Evolutionary conservation across 2,113 vertebrate genomes (phyloP), one percentile per base, ranked within the genome.

Genomic region (Dunckerocampus dactyliophorus): DNA sequence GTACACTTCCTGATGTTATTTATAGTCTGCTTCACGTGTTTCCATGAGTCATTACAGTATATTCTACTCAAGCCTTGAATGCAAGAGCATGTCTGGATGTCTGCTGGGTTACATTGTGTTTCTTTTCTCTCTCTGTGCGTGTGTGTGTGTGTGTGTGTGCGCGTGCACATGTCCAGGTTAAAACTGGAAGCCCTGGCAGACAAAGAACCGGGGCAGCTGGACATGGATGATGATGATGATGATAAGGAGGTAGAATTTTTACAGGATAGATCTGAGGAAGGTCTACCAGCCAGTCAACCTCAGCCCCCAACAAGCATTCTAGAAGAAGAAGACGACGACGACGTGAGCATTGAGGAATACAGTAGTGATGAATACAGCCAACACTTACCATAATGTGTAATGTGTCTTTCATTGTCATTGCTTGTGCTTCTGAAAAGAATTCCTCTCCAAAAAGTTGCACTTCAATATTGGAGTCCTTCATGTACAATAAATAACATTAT

Each of bases 1-100:
- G 96, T 99, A 92, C 15, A 34, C 1, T 43, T 48, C 17, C 16
- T 13, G 8, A 7, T 67, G 4, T 55, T 54, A 9, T 47, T 47
- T 47, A 11, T 24, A 10, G 16, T 16, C n/a, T 15, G 16, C 2
- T 46, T 47, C 9, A 47, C 12, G 14, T 46, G 9, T 58, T 16
- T 4, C 37, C 1, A 43, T 43, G 17, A 57, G 13, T 57, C 55
- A 57, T 16, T 47, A 47, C 31, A 12, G 28, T 3, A 10, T 53
- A 2, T 53, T 16, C 34, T 53, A 15, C 9, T 53, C 34, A 8
- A 24, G 21, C 50, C 13, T 51, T 51, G 6, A 24, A 22, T 15
- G 14, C 6, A 22, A 24, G 5, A 24, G 49, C 21, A 12, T 8
- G 13, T 19, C 22, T 14, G 24, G n/a, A n/a, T n/a, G n/a, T n/a